Percentiles rank a stretch among this genome's conserved stretches.
These are phyloP conservation scores for Pseudochromis fuscus DNA, from an alignment of 2,797 vertebrate species.

Conservation along the genomic window DNA sequence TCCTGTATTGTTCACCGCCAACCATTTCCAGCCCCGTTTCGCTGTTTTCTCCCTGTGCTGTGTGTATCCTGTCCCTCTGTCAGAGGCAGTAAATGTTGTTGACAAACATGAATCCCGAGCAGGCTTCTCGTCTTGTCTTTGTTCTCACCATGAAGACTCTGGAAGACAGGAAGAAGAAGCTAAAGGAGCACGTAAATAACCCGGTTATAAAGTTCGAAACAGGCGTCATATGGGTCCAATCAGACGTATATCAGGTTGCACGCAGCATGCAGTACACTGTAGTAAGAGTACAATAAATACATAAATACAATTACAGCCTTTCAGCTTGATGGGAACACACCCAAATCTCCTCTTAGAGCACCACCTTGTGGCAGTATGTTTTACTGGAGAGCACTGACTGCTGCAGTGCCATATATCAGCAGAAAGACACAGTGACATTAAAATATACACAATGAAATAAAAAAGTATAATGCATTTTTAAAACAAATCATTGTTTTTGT, in stretches of 20 bases:
- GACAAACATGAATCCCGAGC: conserved; percentile 70
- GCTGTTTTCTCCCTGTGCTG: conserved; percentile 75
- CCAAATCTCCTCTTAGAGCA: conserved; percentile 84
- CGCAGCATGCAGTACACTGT: conserved; percentile 47
- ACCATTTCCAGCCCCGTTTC: conserved; percentile 78
- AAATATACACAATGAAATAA: not conserved
- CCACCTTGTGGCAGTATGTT: conserved; percentile 85
- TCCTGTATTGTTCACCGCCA: conserved; percentile 85
- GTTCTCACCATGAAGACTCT: conserved; percentile 57
- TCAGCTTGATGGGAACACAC: conserved; percentile 46
- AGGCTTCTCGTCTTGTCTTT: conserved; percentile 68
- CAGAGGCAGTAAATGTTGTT: conserved; percentile 79
- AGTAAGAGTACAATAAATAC: conserved; percentile 53
- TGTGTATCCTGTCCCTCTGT: conserved; percentile 84
- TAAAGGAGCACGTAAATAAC: conserved; percentile 52
- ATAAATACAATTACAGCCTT: conserved; percentile 44
- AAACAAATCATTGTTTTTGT: too few species aligned
- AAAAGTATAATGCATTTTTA: not conserved
- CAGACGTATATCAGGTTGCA: conserved; percentile 36
- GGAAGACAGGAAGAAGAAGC: conserved; percentile 54
- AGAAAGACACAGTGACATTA: conserved; percentile 24
- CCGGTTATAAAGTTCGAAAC: conserved; percentile 43
- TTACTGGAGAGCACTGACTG: conserved; percentile 13
- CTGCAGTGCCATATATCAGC: conserved; percentile 28
- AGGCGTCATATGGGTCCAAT: conserved; percentile 53